Percentiles rank a stretch among this genome's conserved stretches.
Evolutionary conservation across 2,113 vertebrate species (phyloP).

Genomic region (Prolemur simus): DNA sequence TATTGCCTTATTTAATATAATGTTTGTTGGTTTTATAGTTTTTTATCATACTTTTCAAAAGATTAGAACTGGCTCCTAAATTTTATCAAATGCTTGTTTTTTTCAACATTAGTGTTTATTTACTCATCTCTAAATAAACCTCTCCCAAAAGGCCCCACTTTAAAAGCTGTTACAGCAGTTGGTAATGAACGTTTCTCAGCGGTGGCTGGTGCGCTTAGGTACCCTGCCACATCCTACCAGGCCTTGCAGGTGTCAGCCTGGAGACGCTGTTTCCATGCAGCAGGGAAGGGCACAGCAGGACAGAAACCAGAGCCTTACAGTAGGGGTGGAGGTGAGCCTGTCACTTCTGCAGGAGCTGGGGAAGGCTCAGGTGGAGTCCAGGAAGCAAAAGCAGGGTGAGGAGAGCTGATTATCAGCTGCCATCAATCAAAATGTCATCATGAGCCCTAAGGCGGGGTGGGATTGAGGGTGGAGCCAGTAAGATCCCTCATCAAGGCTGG

Average conservation of each 20-base stretch:
- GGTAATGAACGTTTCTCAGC: neutral
- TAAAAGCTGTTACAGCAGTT: neutral
- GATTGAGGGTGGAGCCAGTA: neutral
- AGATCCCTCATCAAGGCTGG: neutral
- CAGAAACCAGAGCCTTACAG: neutral
- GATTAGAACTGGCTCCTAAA: neutral
- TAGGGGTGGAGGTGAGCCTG: constrained; percentile 17
- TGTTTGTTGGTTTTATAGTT: neutral
- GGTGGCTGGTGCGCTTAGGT: neutral
- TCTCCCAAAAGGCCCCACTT: neutral
- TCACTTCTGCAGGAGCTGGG: neutral
- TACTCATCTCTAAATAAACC: neutral
- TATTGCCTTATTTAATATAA: neutral
- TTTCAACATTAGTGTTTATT: neutral
- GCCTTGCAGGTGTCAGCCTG: neutral
- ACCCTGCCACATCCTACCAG: neutral
- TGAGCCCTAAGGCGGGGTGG: neutral
- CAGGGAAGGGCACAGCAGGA: neutral
- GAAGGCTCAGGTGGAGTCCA: neutral
- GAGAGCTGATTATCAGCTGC: neutral
- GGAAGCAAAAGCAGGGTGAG: neutral
- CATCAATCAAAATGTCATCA: neutral
- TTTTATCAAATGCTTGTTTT: neutral
- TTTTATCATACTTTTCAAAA: neutral
- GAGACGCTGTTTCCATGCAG: neutral